Percentiles rank a stretch among this genome's conserved stretches.
Evolutionary conservation across 2,888 invertebrate species (phyloP).

Genomic region (Archaeoteleia sp.): DNA sequence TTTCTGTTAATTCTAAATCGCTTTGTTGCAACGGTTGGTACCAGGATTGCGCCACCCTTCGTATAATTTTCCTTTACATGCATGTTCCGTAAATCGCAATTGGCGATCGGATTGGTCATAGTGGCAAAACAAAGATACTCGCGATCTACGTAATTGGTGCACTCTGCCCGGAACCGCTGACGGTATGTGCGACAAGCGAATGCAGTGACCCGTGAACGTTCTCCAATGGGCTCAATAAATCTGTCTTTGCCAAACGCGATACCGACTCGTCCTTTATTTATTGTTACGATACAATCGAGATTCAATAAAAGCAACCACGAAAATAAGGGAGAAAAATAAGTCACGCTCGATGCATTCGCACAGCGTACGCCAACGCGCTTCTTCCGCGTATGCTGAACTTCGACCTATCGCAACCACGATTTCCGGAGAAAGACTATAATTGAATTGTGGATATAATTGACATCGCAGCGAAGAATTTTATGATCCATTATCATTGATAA

Average conservation of each 20-base stretch:
- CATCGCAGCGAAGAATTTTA: too few relatives aligned
- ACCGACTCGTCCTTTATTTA: conserved; percentile 55
- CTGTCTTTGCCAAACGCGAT: conserved; percentile 54
- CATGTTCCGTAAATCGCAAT: conserved; percentile 56
- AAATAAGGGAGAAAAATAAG: conserved; percentile 55
- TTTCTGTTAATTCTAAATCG: too few relatives aligned
- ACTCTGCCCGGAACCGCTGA: conserved; percentile 52
- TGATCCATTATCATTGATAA: too few relatives aligned
- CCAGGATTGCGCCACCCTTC: background rate
- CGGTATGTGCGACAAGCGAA: conserved; percentile 54
- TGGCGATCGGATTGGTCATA: conserved; percentile 53
- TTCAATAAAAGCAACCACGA: conserved; percentile 53
- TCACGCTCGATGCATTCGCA: conserved; percentile 43
- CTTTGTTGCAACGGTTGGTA: too few relatives aligned
- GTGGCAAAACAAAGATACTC: conserved; percentile 54
- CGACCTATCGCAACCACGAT: conserved; percentile 45
- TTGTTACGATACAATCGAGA: conserved; percentile 52
- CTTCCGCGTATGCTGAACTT: conserved; percentile 50
- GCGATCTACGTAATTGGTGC: conserved; percentile 57
- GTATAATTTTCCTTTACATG: conserved; percentile 11
- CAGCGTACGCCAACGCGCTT: conserved; percentile 12
- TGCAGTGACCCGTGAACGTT: conserved; percentile 55
- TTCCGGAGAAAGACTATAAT: conserved; percentile 39
- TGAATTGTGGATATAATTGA: conserved; percentile 33
- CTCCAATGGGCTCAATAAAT: conserved; percentile 53